phyloP scores from a whole-genome alignment of 2,888 invertebrate species.

The Pseudococcus viburni region DNA sequence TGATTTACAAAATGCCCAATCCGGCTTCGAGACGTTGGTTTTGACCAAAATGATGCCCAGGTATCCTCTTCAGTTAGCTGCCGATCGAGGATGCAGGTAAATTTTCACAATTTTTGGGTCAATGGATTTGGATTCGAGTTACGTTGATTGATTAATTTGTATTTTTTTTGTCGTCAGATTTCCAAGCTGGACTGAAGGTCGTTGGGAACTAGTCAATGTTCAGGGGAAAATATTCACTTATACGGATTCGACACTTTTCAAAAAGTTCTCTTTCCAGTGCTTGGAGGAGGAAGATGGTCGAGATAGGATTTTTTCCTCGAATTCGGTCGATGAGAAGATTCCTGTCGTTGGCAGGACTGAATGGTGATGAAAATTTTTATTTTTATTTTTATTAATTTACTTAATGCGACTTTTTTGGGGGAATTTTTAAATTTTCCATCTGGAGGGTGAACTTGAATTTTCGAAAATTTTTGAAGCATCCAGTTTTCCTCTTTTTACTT shows the following conservation, averaged over 20 bases:
- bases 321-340: slow-evolving; percentile 69
- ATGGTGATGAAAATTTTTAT: slow-evolving; percentile 71
- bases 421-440: too few relatives aligned
- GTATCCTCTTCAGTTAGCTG: slow-evolving; percentile 72
- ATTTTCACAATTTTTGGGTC: neutral
- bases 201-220: slow-evolving; percentile 76
- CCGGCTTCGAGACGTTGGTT: slow-evolving; percentile 76
- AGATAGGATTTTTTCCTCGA: slow-evolving; percentile 69
- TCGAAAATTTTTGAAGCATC: too few relatives aligned
- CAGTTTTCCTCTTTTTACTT: too few relatives aligned
- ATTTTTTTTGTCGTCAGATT: slow-evolving; percentile 71
- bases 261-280: slow-evolving; percentile 74
- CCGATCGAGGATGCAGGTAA: slow-evolving; percentile 71
- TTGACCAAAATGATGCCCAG: slow-evolving; percentile 70
- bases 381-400: too few relatives aligned
- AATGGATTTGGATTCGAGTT: neutral
- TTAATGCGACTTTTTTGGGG: too few relatives aligned
- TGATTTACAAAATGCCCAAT: slow-evolving; percentile 74
- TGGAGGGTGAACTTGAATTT: too few relatives aligned
- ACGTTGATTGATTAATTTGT: neutral
- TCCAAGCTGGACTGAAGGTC: slow-evolving; percentile 77
- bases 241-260: slow-evolving; percentile 74
- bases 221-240: slow-evolving; percentile 72
- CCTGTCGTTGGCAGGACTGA: slow-evolving; percentile 74
- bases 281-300: slow-evolving; percentile 69